phyloP scores from a whole-genome alignment of 2,113 vertebrate genomes.

The Bambusicola thoracicus region DNA sequence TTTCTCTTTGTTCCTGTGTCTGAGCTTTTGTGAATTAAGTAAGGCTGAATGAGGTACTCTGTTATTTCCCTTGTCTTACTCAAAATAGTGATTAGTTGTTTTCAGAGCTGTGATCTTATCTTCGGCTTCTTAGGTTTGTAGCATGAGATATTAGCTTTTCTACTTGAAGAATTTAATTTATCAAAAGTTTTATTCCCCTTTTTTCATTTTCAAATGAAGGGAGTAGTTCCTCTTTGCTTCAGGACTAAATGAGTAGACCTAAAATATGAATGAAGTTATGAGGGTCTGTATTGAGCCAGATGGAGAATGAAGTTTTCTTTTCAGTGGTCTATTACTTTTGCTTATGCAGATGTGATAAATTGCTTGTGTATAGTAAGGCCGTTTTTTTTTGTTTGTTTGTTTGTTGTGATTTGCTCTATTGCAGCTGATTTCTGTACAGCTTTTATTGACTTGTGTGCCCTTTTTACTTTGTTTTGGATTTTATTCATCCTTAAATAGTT shows the following conservation, averaged over 20 bases:
- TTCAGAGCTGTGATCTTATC: background rate
- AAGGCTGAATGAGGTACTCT: background rate
- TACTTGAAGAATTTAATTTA: background rate
- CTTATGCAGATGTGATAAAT: background rate
- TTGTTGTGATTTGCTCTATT: background rate
- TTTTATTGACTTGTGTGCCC: background rate
- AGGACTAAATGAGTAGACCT: background rate
- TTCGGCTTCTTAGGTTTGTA: background rate
- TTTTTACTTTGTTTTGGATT: background rate
- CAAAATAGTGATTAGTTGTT: background rate
- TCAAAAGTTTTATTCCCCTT: no score
- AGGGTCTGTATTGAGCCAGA: background rate
- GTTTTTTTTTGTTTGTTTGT: no score
- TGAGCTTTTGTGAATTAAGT: background rate
- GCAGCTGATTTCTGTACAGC: background rate
- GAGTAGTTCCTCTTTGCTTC: background rate
- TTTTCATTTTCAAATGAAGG: background rate
- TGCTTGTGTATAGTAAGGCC: background rate
- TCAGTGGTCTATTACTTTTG: background rate
- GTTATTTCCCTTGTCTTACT: background rate
- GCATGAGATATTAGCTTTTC: background rate
- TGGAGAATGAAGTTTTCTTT: background rate
- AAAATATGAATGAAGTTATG: background rate
- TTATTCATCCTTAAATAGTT: background rate
- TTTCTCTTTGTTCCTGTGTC: background rate